Evolutionary conservation across 1,140 invertebrate species (phyloP), one percentile per base, ranked within the genome.

Genomic region (Elysia chlorotica): DNA sequence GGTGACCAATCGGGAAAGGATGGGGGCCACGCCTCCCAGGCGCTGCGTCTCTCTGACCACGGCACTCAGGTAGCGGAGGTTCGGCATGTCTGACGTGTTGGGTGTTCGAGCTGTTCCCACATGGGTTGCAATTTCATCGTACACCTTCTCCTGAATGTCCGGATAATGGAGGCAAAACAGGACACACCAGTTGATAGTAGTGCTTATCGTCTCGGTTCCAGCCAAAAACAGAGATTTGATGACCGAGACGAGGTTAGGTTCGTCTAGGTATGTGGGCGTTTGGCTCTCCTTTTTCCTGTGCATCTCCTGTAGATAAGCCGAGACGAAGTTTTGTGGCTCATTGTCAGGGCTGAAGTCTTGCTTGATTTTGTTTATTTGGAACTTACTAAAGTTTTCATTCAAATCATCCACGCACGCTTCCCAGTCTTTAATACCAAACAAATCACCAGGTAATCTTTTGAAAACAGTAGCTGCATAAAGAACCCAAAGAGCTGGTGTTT

Each of bases 121-220:
- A 21, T 71, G 71, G 63, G 65, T 37, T 76, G 97, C 95, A 25
- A 98, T 88, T 86, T 98, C 96, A 65, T 95, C 92, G 86, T 35
- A 36, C 0, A 97, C 93, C 21, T 91, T 91, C 31, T 88, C 89
- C 83, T 95, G 94, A 0, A 93, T 90, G 2, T 92, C 87, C 10
- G 91, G 92, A 87, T 95, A 83, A 25, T 90, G 84, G 0, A 93
- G 92, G 89, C 97, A 91, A 77, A 92, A 93, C 2, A 97, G 87
- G 28, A 96, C 85, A 76, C 94, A 93, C 96, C 96, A 98, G 30
- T 92, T 89, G 17, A 97, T 83, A 0, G 95, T 95, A 0, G 93
- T 92, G 35, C 95, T 86, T 0, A 94, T 93, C 0, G 96, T 97
- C 81, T 98, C 96, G 21, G 94, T 90, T 0, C 95, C 95, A 35